Evolutionary conservation across 2,888 invertebrate genomes (phyloP).

Genomic region (Anaspis maculata): DNA sequence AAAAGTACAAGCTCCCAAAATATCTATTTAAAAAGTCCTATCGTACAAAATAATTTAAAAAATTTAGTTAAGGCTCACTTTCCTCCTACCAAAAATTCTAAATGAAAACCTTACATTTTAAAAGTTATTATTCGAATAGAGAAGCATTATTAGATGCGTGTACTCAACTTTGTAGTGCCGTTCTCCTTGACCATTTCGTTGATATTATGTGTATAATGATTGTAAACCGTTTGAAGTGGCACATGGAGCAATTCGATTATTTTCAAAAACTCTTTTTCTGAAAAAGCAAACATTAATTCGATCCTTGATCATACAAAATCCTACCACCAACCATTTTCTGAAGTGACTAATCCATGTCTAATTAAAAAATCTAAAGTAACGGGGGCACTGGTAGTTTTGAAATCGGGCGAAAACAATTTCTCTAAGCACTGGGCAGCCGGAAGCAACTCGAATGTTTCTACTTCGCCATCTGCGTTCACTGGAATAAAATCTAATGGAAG

Average conservation of each 20-base stretch:
- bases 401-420: slow-evolving; percentile 71
- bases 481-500: slow-evolving; percentile 84
- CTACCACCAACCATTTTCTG: slow-evolving; percentile 68
- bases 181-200: slow-evolving; percentile 22
- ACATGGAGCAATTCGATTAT: slow-evolving; percentile 81
- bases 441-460: slow-evolving; percentile 81
- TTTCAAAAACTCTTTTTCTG: slow-evolving; percentile 55
- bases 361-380: slow-evolving; percentile 88
- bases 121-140: neutral
- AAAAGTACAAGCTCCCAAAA: slow-evolving; percentile 21
- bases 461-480: slow-evolving; percentile 91
- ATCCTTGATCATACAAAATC: too few species aligned
- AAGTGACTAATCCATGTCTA: slow-evolving; percentile 79
- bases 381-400: slow-evolving; percentile 90
- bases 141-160: neutral
- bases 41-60: slow-evolving; percentile 12
- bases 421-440: slow-evolving; percentile 77
- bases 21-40: slow-evolving; percentile 7
- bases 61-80: slow-evolving; percentile 20
- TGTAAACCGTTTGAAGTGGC: slow-evolving; percentile 74
- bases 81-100: slow-evolving; percentile 4
- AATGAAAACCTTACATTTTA: neutral
- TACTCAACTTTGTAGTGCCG: slow-evolving; percentile 17
- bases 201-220: slow-evolving; percentile 8
- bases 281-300: neutral